Conservation (phyloP, 2,888 invertebrate genomes). For the Zele albiditarsus region DNA sequence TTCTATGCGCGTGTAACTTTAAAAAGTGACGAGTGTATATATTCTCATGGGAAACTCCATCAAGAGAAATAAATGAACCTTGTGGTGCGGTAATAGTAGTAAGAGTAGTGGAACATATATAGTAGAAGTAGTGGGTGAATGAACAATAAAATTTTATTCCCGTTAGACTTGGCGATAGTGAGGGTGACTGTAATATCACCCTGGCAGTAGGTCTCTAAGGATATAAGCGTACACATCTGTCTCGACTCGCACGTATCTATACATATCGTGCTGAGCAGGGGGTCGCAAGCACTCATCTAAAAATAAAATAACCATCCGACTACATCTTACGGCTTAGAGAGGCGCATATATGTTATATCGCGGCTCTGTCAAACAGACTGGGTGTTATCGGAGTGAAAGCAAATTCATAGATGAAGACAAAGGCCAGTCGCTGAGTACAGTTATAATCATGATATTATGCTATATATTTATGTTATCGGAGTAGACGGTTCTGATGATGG, state of each 20-base stretch:
- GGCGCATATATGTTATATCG: not conserved
- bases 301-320: not conserved
- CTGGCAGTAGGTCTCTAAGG: slow-evolving; percentile 3
- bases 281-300: slow-evolving; percentile 4
- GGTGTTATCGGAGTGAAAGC: slow-evolving; percentile 6
- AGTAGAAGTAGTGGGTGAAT: not conserved
- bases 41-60: slow-evolving; percentile 7
- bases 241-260: not conserved
- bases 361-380: not conserved
- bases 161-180: not conserved
- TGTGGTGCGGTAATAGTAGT: not conserved
- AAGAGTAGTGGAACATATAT: not conserved
- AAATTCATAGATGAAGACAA: not conserved
- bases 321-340: not conserved
- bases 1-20: not conserved
- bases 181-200: not conserved
- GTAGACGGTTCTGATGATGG: not conserved
- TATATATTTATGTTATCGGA: not conserved
- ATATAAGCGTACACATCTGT: not conserved
- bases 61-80: not conserved
- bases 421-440: not conserved
- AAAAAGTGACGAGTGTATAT: not conserved
- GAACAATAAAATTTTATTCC: slow-evolving; percentile 7
- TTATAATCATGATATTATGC: not conserved
- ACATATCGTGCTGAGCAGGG: not conserved